These are phyloP conservation scores for Plusia festucae DNA, from an alignment of 2,888 invertebrate species.

Conservation along the genomic window DNA sequence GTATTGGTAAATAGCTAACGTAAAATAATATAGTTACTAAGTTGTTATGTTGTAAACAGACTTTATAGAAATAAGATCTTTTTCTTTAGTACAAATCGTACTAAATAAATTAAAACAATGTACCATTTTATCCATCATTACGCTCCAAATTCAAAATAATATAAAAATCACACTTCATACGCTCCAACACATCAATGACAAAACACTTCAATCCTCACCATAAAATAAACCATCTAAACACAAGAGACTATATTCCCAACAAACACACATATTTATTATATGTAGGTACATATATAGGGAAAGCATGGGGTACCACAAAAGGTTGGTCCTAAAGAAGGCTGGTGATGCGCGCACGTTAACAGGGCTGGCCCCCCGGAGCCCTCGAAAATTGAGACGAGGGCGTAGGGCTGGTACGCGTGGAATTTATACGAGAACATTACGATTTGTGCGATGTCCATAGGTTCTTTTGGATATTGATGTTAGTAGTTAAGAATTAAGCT, in stretches of 20 bases:
- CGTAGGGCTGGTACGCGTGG: constrained; percentile 42
- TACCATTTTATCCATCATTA: no score
- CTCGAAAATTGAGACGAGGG: constrained; percentile 71
- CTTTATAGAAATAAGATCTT: no score
- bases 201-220: neutral
- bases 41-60: no score
- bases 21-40: no score
- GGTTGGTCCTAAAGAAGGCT: constrained; percentile 46
- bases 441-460: neutral
- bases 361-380: constrained; percentile 68
- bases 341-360: constrained; percentile 56
- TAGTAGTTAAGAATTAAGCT: neutral
- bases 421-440: constrained; percentile 14
- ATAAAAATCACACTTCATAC: no score
- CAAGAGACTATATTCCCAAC: neutral
- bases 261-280: constrained; percentile 10
- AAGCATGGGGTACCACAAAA: constrained; percentile 37
- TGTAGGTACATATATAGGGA: neutral
- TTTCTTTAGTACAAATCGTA: no score
- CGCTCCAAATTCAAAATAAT: no score
- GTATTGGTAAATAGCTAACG: no score
- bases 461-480: neutral
- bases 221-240: constrained; percentile 2
- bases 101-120: no score
- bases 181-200: no score